Evolutionary conservation across 1,140 invertebrate genomes (phyloP).

Genomic region (Diploscapter pachys): DNA sequence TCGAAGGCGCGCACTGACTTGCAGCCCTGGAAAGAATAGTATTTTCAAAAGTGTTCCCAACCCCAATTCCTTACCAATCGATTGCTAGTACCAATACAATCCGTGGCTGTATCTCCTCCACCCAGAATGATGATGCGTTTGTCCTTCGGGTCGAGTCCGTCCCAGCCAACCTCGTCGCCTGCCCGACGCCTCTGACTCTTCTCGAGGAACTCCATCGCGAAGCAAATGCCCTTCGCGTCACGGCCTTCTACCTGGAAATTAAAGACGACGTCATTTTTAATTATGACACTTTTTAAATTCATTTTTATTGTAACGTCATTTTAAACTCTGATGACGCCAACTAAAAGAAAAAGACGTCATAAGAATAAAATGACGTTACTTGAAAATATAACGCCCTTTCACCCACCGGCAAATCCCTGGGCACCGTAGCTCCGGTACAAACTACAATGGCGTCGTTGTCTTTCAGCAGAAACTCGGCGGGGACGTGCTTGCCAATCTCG

Average conservation of each 20-base stretch:
- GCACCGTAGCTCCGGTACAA: constrained; percentile 90
- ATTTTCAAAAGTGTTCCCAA: too few species aligned
- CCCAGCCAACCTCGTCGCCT: constrained; percentile 66
- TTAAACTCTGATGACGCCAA: too few species aligned
- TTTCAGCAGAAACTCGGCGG: constrained; percentile 71
- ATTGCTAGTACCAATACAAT: constrained; percentile 95
- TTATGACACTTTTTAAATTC: too few species aligned
- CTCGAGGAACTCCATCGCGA: constrained; percentile 94
- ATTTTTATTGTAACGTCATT: too few species aligned
- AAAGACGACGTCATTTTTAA: too few species aligned
- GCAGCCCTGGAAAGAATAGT: constrained; percentile 10
- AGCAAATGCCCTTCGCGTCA: constrained; percentile 84
- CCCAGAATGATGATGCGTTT: constrained; percentile 95
- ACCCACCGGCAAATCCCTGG: constrained; percentile 71
- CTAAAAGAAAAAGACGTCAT: too few species aligned
- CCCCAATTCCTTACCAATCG: constrained; percentile 69
- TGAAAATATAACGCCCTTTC: too few species aligned
- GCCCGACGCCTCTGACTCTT: constrained; percentile 93
- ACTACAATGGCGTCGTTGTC: constrained; percentile 83
- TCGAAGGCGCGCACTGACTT: constrained; percentile 93
- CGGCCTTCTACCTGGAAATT: constrained; percentile 67
- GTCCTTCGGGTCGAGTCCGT: constrained; percentile 76
- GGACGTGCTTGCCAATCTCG: constrained; percentile 85
- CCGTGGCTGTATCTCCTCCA: constrained; percentile 97
- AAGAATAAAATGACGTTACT: too few species aligned